Evolutionary conservation across 1,140 invertebrate genomes (phyloP).

Genomic region (Aphelinus certus): DNA sequence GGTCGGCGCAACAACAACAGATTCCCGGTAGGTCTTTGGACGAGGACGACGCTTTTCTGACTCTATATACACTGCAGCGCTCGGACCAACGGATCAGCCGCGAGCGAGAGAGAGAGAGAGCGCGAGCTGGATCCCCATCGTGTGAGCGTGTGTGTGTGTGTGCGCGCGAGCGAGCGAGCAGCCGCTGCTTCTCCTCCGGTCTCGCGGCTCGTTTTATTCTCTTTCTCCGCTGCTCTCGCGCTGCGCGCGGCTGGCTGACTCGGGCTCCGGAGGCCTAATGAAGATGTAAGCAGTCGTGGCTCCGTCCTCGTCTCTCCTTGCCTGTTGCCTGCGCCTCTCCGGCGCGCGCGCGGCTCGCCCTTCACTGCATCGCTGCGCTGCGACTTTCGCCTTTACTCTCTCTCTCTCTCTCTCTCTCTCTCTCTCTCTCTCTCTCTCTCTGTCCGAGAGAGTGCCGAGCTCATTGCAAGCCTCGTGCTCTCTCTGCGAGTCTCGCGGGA

Average conservation of each 20-base stretch:
- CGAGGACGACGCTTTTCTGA: conserved; percentile 52
- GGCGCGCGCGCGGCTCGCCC: conserved; percentile 33
- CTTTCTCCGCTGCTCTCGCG: conserved; percentile 13
- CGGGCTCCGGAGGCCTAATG: conserved; percentile 59
- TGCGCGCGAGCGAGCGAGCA: background rate
- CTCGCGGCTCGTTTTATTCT: conserved; percentile 28
- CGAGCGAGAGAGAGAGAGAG: background rate
- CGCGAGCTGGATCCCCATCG: conserved; percentile 32
- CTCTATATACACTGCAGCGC: conserved; percentile 38
- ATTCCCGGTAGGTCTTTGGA: conserved; percentile 65
- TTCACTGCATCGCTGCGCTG: conserved; percentile 43
- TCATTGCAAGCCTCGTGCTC: too few relatives aligned
- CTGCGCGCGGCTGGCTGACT: background rate
- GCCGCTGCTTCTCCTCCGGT: too few relatives aligned
- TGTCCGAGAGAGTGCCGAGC: too few relatives aligned
- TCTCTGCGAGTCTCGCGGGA: background rate
- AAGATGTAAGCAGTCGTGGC: conserved; percentile 66
- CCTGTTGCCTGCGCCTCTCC: conserved; percentile 3
- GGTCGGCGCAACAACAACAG: conserved; percentile 54
- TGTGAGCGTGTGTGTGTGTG: conserved; percentile 36
- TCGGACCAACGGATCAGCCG: background rate
- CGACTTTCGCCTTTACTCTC: conserved; percentile 20
- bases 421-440: background rate
- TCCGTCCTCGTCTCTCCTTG: conserved; percentile 54
- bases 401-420: conserved; percentile 17